Base-by-base conservation (phyloP, 2,888 invertebrate species). In the Dendrolimus pini region DNA sequence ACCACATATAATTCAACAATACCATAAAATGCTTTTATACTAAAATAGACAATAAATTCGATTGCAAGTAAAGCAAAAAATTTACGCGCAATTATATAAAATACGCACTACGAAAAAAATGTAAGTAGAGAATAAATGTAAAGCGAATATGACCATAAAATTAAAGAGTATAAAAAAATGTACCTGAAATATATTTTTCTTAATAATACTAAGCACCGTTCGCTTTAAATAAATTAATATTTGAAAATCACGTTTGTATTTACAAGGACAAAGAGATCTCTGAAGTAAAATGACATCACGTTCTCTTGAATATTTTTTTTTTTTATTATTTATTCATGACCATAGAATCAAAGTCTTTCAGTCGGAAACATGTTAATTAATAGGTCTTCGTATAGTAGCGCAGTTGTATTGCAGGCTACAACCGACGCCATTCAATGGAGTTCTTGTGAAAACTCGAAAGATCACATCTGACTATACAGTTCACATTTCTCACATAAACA, bases 181-280 rank as follows among this genome's bases (percentile, higher is more conserved):
- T 54, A 47, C 47, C 47, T 47, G 47, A 7, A 47, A 10, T 47
- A 47, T 10, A 47, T 47, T 10, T 47, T 47, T 47, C 47, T 12
- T 12, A 12, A 9, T 10, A 47, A 47, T 10, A 2, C 55, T 53
- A 55, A 54, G 61, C 62, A 62, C 63, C 60, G 47, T 56, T 62
- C 61, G 58, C 64, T 63, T 58, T 59, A 57, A 47, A 47, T 47
- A 47, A 47, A 47, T 64, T 69, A 59, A 65, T 65, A 72, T 72
- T 64, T 63, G 63, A 70, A 74, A 71, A 69, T 74, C 67, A 64
- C 67, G 61, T 67, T 74, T 12, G 72, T 77, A 72, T 74, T 76
- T 74, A 77, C 74, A 72, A 74, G 70, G 70, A 72, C 72, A 71
- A 63, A 65, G 30, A 30, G 30, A 30, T 30, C 30, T 30, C 3